phyloP scores from a whole-genome alignment of 2,113 vertebrate species.

The Oryctolagus cuniculus region mOryCun1.1 NC_091439.1:22276501-22277000 shows the following conservation, averaged over 20 bases:
- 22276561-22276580: not conserved
- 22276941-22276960: constrained; percentile 34
- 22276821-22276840: constrained; percentile 32
- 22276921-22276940: constrained; percentile 41
- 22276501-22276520: too few relatives aligned
- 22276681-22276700: not conserved
- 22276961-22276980: constrained; percentile 25
- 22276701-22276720: not conserved
- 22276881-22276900: constrained; percentile 31
- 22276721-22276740: not conserved
- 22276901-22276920: constrained; percentile 58
- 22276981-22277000: constrained; percentile 8
- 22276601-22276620: too few relatives aligned
- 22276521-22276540: too few relatives aligned
- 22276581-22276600: not conserved
- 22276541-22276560: not conserved
- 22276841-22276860: not conserved
- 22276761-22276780: not conserved
- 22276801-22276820: not conserved
- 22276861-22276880: constrained; percentile 46
- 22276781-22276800: constrained; percentile 26
- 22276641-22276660: not conserved
- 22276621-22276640: not conserved
- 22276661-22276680: not conserved
- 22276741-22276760: not conserved